Conservation (phyloP, 1,140 invertebrate genomes). For the Habropoda laboriosa region DNA sequence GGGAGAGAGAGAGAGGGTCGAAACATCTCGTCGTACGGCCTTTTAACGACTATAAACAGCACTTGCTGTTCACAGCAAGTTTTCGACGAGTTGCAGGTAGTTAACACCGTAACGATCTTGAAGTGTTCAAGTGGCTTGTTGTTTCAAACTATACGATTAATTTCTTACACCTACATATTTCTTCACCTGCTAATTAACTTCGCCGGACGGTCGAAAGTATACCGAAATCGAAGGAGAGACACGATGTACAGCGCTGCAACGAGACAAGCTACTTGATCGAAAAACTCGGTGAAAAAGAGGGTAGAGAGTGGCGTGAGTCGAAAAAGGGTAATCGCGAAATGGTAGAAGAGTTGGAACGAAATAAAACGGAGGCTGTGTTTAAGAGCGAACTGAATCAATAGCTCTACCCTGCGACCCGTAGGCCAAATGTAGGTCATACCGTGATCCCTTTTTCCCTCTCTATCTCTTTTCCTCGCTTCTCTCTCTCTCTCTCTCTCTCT, state of each 20-base stretch:
- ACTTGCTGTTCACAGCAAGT: not conserved
- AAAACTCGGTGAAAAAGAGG: not conserved
- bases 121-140: not conserved
- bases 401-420: conserved; percentile 73
- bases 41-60: conserved; percentile 2
- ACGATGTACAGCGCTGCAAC: not conserved
- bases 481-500: conserved; percentile 31
- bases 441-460: conserved; percentile 67
- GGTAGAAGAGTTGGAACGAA: conserved; percentile 71
- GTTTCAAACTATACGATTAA: not conserved
- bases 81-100: not conserved
- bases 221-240: not conserved
- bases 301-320: not conserved
- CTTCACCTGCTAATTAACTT: not conserved
- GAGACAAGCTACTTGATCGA: not conserved
- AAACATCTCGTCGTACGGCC: not conserved
- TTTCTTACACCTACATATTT: not conserved
- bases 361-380: conserved; percentile 79
- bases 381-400: conserved; percentile 79
- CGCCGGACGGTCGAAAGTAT: not conserved
- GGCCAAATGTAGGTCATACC: conserved; percentile 76
- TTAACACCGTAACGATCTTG: conserved; percentile 6
- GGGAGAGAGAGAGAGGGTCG: no score
- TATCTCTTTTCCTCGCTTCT: conserved; percentile 54
- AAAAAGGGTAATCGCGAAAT: conserved; percentile 37